Evolutionary conservation across 2,888 invertebrate species (phyloP), one percentile per base, ranked within the genome.

Genomic region (Dromius quadrimaculatus): DNA sequence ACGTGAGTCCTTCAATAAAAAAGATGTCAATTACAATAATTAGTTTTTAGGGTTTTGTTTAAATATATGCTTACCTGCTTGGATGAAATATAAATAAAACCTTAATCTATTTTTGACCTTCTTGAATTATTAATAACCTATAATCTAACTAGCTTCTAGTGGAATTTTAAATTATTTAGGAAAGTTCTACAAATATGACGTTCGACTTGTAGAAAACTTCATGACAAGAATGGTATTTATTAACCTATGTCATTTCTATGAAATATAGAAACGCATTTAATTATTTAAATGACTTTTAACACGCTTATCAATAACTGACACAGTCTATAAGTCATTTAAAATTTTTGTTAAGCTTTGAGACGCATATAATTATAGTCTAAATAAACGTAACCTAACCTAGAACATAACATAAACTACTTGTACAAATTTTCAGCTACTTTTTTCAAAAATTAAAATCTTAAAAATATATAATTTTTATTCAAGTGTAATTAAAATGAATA

Each of bases 41-140:
- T 11, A n/a, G 13, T 38, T 38, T 11, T 38, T 4, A n/a, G 13
- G n/a, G 4, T 65, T 19, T 20, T 20, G 9, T 54, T 65, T 15
- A 28, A 28, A 64, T 8, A 47, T 47, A 20, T 11, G 28, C 45
- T 59, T 59, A 63, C 63, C 45, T 50, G 11, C 34, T 66, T 28
- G 41, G 17, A 9, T 23, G 38, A 19, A 28, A 15, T 22, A 8
- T 34, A 36, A 32, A 13, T 41, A 17, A 50, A 20, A 9, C 41
- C 15, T 38, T 22, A 15, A 38, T 68, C 68, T 68, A 68, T 68
- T 68, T 68, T 68, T 68, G 68, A 28, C 45, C 45, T 28, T 59
- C 32, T 20, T 65, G 20, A 17, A 43, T 68, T 57, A 68, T 68
- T 59, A 59, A 68, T 68, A 68, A 68, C 59, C 68, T 68, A 41